phyloP scores from a whole-genome alignment of 2,113 vertebrate genomes.

The Rhadina sibilatrix region DNA sequence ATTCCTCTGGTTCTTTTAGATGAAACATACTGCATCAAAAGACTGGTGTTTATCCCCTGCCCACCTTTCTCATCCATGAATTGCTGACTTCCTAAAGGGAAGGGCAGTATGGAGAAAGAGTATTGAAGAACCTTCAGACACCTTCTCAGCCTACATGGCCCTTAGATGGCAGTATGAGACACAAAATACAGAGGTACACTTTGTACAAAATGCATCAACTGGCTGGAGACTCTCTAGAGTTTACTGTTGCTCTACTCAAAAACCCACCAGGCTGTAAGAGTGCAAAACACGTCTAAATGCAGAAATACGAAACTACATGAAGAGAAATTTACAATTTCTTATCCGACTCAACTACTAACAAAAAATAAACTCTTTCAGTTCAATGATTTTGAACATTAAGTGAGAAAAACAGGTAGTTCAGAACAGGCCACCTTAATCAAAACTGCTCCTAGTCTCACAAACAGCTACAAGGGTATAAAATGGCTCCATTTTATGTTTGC shows the following conservation, averaged over 20 bases:
- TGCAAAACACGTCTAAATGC: not conserved
- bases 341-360: not conserved
- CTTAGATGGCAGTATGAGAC: conserved; percentile 55
- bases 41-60: not conserved
- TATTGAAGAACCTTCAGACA: not conserved
- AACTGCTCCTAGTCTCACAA: not conserved
- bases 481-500: not conserved
- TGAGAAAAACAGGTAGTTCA: not conserved
- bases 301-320: rapidly evolving
- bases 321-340: not conserved
- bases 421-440: not conserved
- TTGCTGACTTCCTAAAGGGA: not conserved
- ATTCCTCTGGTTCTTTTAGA: not conserved
- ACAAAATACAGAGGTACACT: not conserved
- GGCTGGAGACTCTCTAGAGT: not conserved
- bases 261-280: not conserved
- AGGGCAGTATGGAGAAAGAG: not conserved
- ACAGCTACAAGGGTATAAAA: not conserved
- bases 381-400: not conserved
- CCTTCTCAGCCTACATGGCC: not conserved
- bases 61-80: not conserved
- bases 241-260: not conserved
- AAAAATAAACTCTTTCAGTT: not conserved
- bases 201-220: not conserved
- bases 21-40: not conserved